Percentiles rank a stretch among this genome's conserved stretches.
These are phyloP conservation scores for Platanista minor DNA, from an alignment of 2,113 vertebrate species.

Conservation along the genomic window DNA sequence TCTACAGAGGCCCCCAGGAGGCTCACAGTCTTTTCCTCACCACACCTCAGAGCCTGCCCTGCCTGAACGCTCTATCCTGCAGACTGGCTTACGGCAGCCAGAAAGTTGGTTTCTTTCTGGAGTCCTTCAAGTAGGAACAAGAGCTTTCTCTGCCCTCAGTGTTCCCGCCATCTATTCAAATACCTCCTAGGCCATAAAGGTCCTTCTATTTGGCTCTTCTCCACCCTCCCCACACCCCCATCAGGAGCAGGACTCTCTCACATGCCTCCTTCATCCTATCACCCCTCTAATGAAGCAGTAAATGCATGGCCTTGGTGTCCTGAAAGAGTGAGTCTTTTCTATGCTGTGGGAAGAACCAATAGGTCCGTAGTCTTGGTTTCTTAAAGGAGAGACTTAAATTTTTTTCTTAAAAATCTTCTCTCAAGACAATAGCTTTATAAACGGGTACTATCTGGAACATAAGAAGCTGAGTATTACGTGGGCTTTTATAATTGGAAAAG, in stretches of 20 bases:
- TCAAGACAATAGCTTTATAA: not conserved
- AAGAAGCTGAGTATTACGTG: not conserved
- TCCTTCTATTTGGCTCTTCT: not conserved
- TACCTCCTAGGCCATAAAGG: not conserved
- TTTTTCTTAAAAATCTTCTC: not conserved
- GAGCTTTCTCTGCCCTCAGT: not conserved
- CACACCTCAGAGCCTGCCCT: not conserved
- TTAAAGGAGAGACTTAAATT: not conserved
- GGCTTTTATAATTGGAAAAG: not conserved
- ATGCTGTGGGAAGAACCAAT: not conserved
- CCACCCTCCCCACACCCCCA: not conserved
- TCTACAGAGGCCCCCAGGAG: not conserved
- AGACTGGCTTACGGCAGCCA: not conserved
- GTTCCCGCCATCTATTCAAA: not conserved
- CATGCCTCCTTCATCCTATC: not conserved
- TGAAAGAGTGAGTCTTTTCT: not conserved
- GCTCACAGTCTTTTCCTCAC: not conserved
- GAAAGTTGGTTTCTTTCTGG: not conserved
- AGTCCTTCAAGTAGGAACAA: not conserved
- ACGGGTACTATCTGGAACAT: not conserved
- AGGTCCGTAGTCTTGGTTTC: not conserved
- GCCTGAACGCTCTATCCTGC: not conserved
- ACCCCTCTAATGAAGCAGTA: not conserved
- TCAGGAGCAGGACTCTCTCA: not conserved
- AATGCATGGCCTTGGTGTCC: not conserved